Base-by-base conservation (phyloP, 2,797 vertebrate genomes). In the Etheostoma perlongum region DNA sequence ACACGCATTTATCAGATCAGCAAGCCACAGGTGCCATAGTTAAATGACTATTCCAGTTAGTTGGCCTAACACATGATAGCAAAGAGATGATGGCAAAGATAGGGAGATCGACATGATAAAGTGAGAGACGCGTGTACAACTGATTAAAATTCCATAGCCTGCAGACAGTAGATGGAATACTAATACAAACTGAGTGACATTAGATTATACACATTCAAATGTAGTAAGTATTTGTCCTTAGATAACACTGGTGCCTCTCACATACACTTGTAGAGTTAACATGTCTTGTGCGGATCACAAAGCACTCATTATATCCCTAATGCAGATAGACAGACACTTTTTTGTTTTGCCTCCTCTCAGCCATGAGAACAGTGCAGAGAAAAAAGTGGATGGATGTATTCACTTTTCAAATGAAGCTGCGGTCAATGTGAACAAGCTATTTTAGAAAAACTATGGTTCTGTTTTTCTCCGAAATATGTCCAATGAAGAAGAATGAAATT, bases 21-120 rank as follows among this genome's bases (percentile, higher is more conserved):
- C 59, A 62, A 74, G 60, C 71, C 30, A 65, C 66, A 70, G 70
- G 76, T 74, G 69, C 61, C 61, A 46, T n/a, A 18, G 72, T 33
- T 70, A 85, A 40, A 82, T 87, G 88, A 63, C 30, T 80, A 79
- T 84, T 82, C 73, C 44, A 52, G 23, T 40, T 33, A 16, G 71
- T 42, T 64, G 13, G 68, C 77, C 65, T 66, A 83, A 79, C 66
- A 62, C 42, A 65, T 53, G 42, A 53, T 11, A 53, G 19, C 15
- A 4, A 64, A 67, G 70, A 27, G 64, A 83, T 62, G 25, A 4
- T 21, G 80, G 40, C 55, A 74, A 58, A 83, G 70, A 79, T 16
- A 63, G 1, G 16, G 65, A 84, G 27, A 69, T 74, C 5, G 63
- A 68, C 64, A 49, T 40, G 23, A 61, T 66, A 27, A 47, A 67